phyloP scores from a whole-genome alignment of 1,140 invertebrate genomes.

The Propsilocerus akamusi region DNA sequence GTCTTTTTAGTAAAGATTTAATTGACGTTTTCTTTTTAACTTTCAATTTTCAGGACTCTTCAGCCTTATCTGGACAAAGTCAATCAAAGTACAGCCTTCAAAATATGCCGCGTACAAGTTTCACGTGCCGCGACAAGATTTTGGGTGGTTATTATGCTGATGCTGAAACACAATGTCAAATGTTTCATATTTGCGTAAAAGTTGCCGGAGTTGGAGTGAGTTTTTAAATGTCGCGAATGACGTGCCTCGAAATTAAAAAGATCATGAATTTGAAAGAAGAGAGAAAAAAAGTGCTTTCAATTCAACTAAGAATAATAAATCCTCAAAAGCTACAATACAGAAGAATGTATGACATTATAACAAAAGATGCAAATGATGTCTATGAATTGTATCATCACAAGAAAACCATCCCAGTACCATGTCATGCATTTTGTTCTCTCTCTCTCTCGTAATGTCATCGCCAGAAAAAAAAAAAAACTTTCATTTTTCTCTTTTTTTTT shows the following conservation, averaged over 20 bases:
- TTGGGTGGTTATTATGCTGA: slow-evolving; percentile 84
- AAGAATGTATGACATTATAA: no score
- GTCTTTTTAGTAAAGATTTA: not conserved
- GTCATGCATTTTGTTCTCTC: slow-evolving; percentile 5
- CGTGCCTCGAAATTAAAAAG: no score
- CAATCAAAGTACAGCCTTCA: slow-evolving; percentile 52
- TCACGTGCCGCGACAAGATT: slow-evolving; percentile 72
- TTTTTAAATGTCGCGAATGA: no score
- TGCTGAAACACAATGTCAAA: slow-evolving; percentile 76
- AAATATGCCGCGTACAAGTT: slow-evolving; percentile 66
- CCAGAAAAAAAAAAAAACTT: slow-evolving; percentile 14
- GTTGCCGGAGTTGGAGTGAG: slow-evolving; percentile 52
- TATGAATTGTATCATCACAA: no score
- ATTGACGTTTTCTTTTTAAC: not conserved
- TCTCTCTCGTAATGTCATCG: not conserved
- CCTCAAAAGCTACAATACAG: no score
- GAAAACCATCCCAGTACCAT: no score
- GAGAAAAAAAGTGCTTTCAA: not conserved
- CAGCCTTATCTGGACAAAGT: slow-evolving; percentile 5
- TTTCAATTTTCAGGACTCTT: slow-evolving; percentile 12
- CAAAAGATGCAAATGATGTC: no score
- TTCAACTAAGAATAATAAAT: no score
- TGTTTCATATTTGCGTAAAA: slow-evolving; percentile 78
- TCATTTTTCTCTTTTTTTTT: slow-evolving; percentile 19
- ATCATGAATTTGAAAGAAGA: not conserved